Percentiles rank a stretch among this genome's conserved stretches.
Evolutionary conservation across 2,888 invertebrate genomes (phyloP).

Genomic region (Terebella lapidaria): DNA sequence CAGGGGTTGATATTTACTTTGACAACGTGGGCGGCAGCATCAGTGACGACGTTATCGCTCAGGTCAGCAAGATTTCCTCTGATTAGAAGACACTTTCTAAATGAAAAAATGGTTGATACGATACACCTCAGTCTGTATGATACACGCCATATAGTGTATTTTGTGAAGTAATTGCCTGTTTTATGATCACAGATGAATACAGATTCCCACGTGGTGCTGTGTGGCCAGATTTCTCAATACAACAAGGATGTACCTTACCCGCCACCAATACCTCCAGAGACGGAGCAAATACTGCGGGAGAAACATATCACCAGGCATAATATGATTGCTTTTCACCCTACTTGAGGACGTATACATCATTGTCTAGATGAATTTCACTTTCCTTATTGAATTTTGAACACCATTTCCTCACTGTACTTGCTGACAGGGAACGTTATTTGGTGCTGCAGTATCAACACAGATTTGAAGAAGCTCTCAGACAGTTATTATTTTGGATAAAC

Average conservation of each 20-base stretch:
- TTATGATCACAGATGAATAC: slow-evolving; percentile 43
- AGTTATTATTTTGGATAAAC: slow-evolving; percentile 38
- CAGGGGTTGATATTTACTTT: slow-evolving; percentile 52
- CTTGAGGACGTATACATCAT: too few relatives aligned
- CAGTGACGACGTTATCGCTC: slow-evolving; percentile 48
- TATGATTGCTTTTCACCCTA: too few relatives aligned
- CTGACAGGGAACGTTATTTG: slow-evolving; percentile 48
- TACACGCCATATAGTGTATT: background rate
- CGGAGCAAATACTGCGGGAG: slow-evolving; percentile 29
- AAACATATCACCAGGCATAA: slow-evolving; percentile 45
- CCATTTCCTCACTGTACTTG: too few relatives aligned
- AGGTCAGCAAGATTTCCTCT: slow-evolving; percentile 36
- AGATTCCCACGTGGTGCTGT: slow-evolving; percentile 48
- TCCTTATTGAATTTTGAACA: too few relatives aligned
- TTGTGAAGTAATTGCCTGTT: background rate
- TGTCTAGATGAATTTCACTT: too few relatives aligned
- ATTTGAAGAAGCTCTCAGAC: slow-evolving; percentile 36
- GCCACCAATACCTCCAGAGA: slow-evolving; percentile 43
- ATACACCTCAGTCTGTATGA: background rate
- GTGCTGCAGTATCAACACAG: slow-evolving; percentile 47
- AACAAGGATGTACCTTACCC: slow-evolving; percentile 53
- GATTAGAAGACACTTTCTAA: too few relatives aligned
- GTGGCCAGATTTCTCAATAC: slow-evolving; percentile 54
- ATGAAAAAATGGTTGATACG: too few relatives aligned
- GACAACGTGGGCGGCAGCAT: slow-evolving; percentile 54